phyloP scores from a whole-genome alignment of 2,113 vertebrate genomes.

The Triplophysa rosa region DNA sequence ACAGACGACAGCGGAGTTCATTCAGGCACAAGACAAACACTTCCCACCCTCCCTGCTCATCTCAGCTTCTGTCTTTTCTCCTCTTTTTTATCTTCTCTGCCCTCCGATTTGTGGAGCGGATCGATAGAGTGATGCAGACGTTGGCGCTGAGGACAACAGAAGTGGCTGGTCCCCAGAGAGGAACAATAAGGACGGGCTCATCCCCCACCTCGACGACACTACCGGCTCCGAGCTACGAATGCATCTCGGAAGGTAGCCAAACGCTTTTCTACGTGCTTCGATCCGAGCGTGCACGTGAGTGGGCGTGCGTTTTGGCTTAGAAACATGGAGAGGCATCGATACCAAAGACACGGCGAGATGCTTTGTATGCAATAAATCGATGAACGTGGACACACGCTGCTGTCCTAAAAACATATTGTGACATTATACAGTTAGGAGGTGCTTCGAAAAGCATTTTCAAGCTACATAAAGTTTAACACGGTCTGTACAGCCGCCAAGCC shows the following conservation, averaged over 20 bases:
- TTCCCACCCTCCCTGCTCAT: slow-evolving; percentile 15
- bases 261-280: slow-evolving; percentile 10
- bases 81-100: slow-evolving; percentile 35
- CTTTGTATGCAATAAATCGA: neutral
- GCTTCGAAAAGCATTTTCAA: slow-evolving; percentile 83
- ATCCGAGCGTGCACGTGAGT: neutral
- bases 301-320: neutral
- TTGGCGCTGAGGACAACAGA: slow-evolving; percentile 43
- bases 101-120: slow-evolving; percentile 54
- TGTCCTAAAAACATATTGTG: slow-evolving; percentile 42
- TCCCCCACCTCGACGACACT: neutral
- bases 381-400: slow-evolving; percentile 9
- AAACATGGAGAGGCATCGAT: neutral
- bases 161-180: slow-evolving; percentile 39
- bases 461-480: slow-evolving; percentile 90
- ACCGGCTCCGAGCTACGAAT: neutral
- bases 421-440: slow-evolving; percentile 79
- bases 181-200: slow-evolving; percentile 36
- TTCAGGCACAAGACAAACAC: slow-evolving; percentile 32
- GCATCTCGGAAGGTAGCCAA: neutral
- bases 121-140: slow-evolving; percentile 51
- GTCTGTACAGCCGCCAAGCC: slow-evolving; percentile 84
- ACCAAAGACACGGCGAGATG: neutral
- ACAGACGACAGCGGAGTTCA: slow-evolving; percentile 6
- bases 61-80: slow-evolving; percentile 43